Evolutionary conservation across 2,797 vertebrate species (phyloP), one percentile per base, ranked within the genome.

Genomic region (Microctenopoma lineatum): DNA sequence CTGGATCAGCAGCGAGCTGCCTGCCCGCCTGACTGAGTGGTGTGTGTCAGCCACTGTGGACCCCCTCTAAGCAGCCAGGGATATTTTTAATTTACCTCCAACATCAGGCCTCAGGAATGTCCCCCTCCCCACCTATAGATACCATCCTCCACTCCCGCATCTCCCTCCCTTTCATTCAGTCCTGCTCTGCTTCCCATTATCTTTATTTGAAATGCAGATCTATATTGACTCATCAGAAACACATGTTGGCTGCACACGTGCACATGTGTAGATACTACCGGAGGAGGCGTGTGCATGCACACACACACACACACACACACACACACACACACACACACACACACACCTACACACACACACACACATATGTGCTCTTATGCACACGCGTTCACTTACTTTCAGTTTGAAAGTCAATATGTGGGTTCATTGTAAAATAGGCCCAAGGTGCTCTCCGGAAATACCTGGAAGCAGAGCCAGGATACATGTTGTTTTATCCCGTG

Each of bases 181-280:
- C 89, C 89, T 89, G 91, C 87, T 94, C 95, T 97, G 95, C 93
- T 97, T 96, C 90, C 91, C 94, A 96, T 97, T 97, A 97, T 95
- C 95, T 96, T 96, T 97, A 95, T 94, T 95, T 93, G 90, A 96
- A 97, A 97, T 98, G 96, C 94, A 96, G 95, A 96, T 96, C 94
- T 96, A 95, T 96, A 95, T 94, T 93, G 93, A 90, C 94, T 98
- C 96, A 98, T 96, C 94, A 92, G 94, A 97, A 98, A 96, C 97
- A 99, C 93, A 93, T 98, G 96, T 95, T 90, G 70, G 84, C 42
- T 50, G 59, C 79, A 75, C 70, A 75, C 74, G 36, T 80, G 80
- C 76, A 64, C 51, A 59, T 64, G 83, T 64, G 77, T 54, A 3
- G 51, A 26, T 18, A 25, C 72, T 9, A 53, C 50, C 65, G 38